These are phyloP conservation scores for Lasius fuliginosus DNA, from an alignment of 2,888 invertebrate genomes.

Conservation along the genomic window DNA sequence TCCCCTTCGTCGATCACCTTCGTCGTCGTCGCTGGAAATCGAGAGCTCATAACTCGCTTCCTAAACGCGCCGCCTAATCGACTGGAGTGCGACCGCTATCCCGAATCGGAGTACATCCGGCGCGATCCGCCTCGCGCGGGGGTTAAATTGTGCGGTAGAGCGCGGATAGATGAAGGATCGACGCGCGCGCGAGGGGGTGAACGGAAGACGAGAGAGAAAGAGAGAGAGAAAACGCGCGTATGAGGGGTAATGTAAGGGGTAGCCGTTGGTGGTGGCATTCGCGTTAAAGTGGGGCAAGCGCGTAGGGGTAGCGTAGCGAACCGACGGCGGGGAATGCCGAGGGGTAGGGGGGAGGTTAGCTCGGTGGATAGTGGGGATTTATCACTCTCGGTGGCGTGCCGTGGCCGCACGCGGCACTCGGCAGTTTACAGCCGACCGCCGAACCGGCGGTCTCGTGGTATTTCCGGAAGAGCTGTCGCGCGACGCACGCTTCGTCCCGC, in stretches of 20 bases:
- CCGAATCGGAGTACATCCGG: conserved; percentile 54
- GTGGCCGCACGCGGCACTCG: conserved; percentile 85
- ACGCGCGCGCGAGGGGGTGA: conserved; percentile 38
- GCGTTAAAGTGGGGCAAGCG: conserved; percentile 46
- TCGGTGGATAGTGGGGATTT: conserved; percentile 70
- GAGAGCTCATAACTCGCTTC: conserved; percentile 55
- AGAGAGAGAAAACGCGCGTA: conserved; percentile 47
- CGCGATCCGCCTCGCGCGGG: conserved; percentile 46
- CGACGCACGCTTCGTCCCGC: conserved; percentile 7
- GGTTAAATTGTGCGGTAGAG: conserved; percentile 63
- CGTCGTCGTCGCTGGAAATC: conserved; percentile 47
- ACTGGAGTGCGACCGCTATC: conserved; percentile 50
- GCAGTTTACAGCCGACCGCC: conserved; percentile 85
- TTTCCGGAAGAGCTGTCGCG: conserved; percentile 22
- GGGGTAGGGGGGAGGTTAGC: conserved; percentile 34
- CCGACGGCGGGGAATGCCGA: conserved; percentile 40
- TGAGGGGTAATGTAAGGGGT: conserved; percentile 46
- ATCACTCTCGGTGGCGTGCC: conserved; percentile 83
- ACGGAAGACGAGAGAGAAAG: conserved; percentile 16
- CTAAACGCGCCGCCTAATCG: conserved; percentile 66
- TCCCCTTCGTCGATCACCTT: conserved; percentile 21
- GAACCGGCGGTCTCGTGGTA: conserved; percentile 78
- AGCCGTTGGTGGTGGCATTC: conserved; percentile 42
- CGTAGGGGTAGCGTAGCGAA: conserved; percentile 29
- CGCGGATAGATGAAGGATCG: conserved; percentile 62